Evolutionary conservation across 2,113 vertebrate species (phyloP).

Genomic region (Dicaeum eximium): DNA sequence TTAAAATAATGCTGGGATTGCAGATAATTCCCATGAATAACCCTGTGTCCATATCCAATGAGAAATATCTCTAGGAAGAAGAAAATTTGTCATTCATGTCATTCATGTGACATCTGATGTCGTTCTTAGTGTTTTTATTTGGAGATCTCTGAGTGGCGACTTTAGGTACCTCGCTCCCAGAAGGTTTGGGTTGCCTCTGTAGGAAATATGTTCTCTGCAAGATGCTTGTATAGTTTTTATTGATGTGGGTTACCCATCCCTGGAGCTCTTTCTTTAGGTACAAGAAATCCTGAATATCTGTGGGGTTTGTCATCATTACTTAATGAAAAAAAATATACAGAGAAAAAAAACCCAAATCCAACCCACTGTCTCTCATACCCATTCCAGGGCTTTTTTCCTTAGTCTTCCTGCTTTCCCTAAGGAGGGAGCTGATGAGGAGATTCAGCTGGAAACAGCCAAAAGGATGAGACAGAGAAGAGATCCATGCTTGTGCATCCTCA

Average conservation of each 20-base stretch:
- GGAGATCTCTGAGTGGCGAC: background rate
- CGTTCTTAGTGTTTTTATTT: background rate
- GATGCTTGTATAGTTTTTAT: background rate
- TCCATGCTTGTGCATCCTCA: background rate
- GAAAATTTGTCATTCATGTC: background rate
- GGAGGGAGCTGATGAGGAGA: background rate
- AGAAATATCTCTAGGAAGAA: background rate
- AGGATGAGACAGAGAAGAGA: background rate
- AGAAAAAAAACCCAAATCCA: accelerated
- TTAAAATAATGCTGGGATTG: background rate
- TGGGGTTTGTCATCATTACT: background rate
- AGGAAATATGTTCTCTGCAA: background rate
- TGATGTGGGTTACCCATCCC: background rate
- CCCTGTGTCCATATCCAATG: background rate
- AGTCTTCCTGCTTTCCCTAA: background rate
- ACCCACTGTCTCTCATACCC: background rate
- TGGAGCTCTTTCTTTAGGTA: background rate
- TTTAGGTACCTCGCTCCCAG: background rate
- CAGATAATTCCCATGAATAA: background rate
- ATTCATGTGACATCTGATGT: background rate
- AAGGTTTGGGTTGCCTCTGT: background rate
- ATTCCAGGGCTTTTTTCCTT: background rate
- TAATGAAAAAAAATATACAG: background rate
- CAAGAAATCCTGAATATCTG: background rate
- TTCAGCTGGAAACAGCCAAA: background rate